Evolutionary conservation across 53 echinoderm and acorn worm species (phyloP).

Genomic region (Pentamera pediparva): DNA sequence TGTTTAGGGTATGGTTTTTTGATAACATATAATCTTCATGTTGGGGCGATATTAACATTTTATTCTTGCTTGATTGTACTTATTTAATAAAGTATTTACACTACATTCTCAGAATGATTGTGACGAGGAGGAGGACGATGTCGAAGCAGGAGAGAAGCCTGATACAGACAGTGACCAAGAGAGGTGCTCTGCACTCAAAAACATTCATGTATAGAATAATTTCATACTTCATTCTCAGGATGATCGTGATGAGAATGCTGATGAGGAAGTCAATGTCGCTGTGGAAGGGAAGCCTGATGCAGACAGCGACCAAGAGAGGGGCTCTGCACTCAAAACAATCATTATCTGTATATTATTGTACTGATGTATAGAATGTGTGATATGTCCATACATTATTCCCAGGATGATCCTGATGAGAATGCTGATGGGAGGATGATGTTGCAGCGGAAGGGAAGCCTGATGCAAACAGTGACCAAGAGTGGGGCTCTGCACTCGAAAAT

Average conservation of each 20-base stretch:
- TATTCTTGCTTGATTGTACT: too few species aligned
- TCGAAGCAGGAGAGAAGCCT: not conserved
- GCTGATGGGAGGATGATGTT: not conserved
- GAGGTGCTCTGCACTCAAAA: too few species aligned
- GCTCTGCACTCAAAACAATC: too few species aligned
- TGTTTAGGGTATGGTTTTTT: too few species aligned
- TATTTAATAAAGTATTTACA: too few species aligned
- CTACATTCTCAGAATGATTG: not conserved
- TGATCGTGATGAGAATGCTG: not conserved
- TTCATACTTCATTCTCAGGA: not conserved
- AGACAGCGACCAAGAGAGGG: conserved; percentile 5
- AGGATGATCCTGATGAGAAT: not conserved
- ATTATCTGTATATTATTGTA: too few species aligned
- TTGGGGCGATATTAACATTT: too few species aligned
- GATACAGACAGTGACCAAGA: not conserved
- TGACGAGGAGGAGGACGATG: not conserved
- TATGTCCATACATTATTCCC: not conserved
- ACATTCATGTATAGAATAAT: too few species aligned
- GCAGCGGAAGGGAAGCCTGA: not conserved
- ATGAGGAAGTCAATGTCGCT: not conserved
- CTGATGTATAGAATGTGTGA: too few species aligned
- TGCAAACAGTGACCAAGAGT: not conserved
- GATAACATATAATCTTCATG: too few species aligned
- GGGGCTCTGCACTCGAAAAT: too few species aligned
- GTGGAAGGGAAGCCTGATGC: not conserved